A percentile compares a stretch with the other conserved stretches of the same genome.
These are phyloP conservation scores for Mola mola DNA, from an alignment of 2,113 vertebrate species.

Conservation along the genomic window DNA sequence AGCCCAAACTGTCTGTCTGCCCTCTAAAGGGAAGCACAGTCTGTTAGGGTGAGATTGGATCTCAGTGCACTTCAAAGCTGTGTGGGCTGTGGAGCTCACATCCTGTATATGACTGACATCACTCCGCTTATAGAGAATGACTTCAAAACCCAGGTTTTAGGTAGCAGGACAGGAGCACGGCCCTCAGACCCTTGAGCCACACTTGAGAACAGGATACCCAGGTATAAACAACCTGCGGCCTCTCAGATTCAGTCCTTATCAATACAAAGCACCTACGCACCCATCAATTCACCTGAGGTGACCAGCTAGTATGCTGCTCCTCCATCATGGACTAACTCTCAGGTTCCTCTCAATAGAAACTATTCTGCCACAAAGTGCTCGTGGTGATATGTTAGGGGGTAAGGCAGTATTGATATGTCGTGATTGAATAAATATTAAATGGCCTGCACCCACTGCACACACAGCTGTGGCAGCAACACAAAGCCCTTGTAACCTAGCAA, in stretches of 20 bases:
- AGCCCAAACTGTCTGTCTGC: constrained; percentile 65
- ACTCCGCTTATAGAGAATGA: constrained; percentile 46
- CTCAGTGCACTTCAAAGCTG: constrained; percentile 71
- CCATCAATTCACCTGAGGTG: constrained; percentile 33
- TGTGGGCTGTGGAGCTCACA: constrained; percentile 67
- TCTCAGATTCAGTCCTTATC: constrained; percentile 46
- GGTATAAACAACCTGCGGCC: constrained; percentile 56
- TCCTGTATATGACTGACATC: constrained; percentile 77
- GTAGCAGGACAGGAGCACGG: constrained; percentile 17
- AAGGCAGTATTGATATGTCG: constrained; percentile 59
- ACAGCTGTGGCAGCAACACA: constrained; percentile 75
- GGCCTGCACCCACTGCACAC: constrained; percentile 59
- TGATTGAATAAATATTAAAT: constrained; percentile 73
- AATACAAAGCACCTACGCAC: constrained; percentile 28
- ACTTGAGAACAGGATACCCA: constrained; percentile 45
- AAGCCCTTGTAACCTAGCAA: constrained; percentile 79
- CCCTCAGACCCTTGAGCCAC: constrained; percentile 44
- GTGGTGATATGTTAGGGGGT: constrained; percentile 33
- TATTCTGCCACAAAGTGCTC: constrained; percentile 18
- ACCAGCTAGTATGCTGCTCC: constrained; percentile 38
- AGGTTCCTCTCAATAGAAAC: constrained; percentile 31
- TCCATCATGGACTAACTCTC: constrained; percentile 51
- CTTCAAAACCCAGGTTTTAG: constrained; percentile 57
- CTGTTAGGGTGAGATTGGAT: constrained; percentile 69
- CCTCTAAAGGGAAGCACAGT: constrained; percentile 64